Percentiles rank a stretch among this genome's conserved stretches.
Evolutionary conservation across 2,797 vertebrate genomes (phyloP).

Genomic region (Melanotaenia maccullochi): DNA sequence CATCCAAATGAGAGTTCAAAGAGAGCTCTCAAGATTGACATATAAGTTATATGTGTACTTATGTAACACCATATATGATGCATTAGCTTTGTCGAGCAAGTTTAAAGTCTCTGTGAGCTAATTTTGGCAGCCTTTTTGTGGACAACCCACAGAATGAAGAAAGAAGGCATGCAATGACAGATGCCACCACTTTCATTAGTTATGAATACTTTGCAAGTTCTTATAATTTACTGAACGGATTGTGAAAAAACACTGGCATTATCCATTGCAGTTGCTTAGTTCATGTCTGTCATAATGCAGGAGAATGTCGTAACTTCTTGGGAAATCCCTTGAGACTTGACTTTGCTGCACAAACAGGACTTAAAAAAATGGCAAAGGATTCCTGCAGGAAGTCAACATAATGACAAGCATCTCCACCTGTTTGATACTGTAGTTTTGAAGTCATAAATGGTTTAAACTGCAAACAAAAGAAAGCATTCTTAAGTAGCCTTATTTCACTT

Average conservation of each 20-base stretch:
- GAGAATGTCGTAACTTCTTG: neutral
- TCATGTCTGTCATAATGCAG: neutral
- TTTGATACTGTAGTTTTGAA: neutral
- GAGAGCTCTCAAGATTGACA: neutral
- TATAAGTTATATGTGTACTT: neutral
- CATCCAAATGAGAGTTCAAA: neutral
- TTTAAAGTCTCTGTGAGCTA: neutral
- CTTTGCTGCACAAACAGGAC: slow-evolving; percentile 15
- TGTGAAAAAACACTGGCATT: neutral
- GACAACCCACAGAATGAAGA: neutral
- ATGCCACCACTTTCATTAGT: neutral
- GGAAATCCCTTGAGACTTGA: neutral
- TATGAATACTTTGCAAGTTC: slow-evolving; percentile 10
- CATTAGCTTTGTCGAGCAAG: slow-evolving; percentile 1
- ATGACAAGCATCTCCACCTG: neutral
- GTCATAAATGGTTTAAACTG: neutral
- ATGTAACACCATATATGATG: neutral
- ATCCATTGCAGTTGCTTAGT: neutral
- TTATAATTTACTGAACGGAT: slow-evolving; percentile 4
- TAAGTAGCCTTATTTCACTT: slow-evolving; percentile 17
- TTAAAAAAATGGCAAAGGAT: slow-evolving; percentile 2
- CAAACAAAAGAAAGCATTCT: neutral
- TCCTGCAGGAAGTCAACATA: slow-evolving; percentile 8
- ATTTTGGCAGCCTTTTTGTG: neutral
- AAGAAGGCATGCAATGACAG: slow-evolving; percentile 1